Conservation (phyloP, 2,797 vertebrate genomes). For the Amniataba percoides region DNA sequence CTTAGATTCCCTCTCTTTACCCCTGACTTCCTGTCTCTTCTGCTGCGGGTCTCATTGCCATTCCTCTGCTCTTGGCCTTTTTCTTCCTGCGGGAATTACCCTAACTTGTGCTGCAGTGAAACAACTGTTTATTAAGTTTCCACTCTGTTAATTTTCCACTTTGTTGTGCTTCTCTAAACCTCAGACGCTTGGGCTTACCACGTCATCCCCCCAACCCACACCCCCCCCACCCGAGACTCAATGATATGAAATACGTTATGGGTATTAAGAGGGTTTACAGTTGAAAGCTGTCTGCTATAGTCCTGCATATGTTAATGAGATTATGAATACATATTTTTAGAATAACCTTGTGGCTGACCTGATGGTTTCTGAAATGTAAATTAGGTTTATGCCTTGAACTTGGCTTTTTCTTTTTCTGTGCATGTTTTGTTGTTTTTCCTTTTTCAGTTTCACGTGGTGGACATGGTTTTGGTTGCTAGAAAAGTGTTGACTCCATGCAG, state of each 20-base stretch:
- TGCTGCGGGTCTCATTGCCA: constrained; percentile 58
- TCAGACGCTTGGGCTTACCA: constrained; percentile 47
- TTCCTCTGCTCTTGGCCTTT: constrained; percentile 77
- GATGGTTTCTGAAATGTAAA: constrained; percentile 68
- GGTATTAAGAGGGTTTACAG: constrained; percentile 73
- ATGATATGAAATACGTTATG: constrained; percentile 68
- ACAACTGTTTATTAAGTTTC: constrained; percentile 85
- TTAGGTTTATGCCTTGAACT: constrained; percentile 60
- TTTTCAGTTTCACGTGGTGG: background rate
- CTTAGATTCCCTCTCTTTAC: constrained; percentile 77
- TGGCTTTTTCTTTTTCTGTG: constrained; percentile 18
- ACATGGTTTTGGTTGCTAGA: constrained; percentile 24
- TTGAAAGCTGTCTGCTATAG: constrained; percentile 68
- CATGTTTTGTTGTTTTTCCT: background rate
- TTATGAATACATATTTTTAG: constrained; percentile 74
- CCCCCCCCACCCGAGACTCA: constrained; percentile 40
- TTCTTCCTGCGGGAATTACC: constrained; percentile 81
- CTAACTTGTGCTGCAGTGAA: constrained; percentile 71
- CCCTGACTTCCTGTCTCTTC: constrained; percentile 81
- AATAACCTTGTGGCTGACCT: constrained; percentile 73
- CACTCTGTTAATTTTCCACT: constrained; percentile 81
- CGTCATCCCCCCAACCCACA: constrained; percentile 6
- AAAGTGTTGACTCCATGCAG: constrained; percentile 3
- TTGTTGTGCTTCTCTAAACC: constrained; percentile 73
- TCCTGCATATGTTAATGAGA: constrained; percentile 71